These are phyloP conservation scores for Paradoxurus hermaphroditus DNA, from an alignment of 2,113 vertebrate genomes.

Conservation along the genomic window DNA sequence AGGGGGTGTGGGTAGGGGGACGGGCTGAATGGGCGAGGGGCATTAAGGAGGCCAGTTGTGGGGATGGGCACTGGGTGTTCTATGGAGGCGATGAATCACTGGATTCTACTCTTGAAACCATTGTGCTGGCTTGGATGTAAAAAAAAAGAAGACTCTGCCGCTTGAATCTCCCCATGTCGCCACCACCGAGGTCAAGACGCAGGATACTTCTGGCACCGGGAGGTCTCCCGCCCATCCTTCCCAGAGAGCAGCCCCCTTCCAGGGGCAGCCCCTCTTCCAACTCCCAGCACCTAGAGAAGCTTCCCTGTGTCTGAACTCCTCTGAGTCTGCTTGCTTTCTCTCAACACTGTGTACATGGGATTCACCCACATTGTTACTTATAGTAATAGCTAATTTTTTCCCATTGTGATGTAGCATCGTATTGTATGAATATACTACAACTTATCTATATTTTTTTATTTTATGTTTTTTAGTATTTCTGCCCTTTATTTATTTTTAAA, in stretches of 20 bases:
- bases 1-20: too few relatives aligned
- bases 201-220: not conserved
- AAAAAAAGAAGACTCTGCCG: not conserved
- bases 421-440: too few relatives aligned
- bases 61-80: too few relatives aligned
- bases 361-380: not conserved
- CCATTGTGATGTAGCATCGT: not conserved
- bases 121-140: too few relatives aligned
- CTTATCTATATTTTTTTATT: too few relatives aligned
- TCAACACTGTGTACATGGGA: not conserved
- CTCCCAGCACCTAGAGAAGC: fast-evolving
- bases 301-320: not conserved
- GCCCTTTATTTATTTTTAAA: too few relatives aligned
- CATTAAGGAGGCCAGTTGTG: too few relatives aligned
- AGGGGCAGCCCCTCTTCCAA: not conserved
- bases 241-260: not conserved
- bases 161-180: not conserved
- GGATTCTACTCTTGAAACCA: too few relatives aligned
- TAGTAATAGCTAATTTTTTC: not conserved
- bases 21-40: too few relatives aligned
- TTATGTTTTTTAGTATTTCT: too few relatives aligned
- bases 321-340: not conserved
- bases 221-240: not conserved
- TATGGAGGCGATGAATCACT: too few relatives aligned
- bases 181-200: not conserved